Percentiles rank a stretch among this genome's conserved stretches.
Conservation (phyloP, 2,888 invertebrate genomes). For the Dendrolimus pini region DNA sequence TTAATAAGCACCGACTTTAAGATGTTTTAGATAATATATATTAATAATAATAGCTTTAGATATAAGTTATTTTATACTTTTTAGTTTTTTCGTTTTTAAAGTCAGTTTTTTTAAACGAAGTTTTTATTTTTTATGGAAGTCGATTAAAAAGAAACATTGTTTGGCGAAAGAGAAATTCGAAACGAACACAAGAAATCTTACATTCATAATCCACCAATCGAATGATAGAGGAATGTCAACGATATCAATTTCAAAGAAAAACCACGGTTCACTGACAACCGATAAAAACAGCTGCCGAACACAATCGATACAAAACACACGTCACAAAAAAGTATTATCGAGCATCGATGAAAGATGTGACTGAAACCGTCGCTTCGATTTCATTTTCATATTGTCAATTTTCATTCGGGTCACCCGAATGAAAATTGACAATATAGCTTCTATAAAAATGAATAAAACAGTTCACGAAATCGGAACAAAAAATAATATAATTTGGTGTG, state of each 20-base stretch:
- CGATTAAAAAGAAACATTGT: too few relatives aligned
- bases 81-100: too few relatives aligned
- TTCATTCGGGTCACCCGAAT: neutral
- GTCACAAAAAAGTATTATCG: slow-evolving; percentile 2
- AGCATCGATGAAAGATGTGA: neutral
- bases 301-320: slow-evolving; percentile 4
- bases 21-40: too few relatives aligned
- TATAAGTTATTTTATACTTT: too few relatives aligned
- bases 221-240: neutral
- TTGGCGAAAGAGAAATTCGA: slow-evolving; percentile 15
- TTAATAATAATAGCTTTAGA: too few relatives aligned
- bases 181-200: slow-evolving; percentile 1
- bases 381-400: too few relatives aligned
- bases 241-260: neutral
- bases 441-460: too few relatives aligned
- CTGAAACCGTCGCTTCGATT: too few relatives aligned
- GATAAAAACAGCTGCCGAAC: neutral
- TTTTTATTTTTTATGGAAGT: too few relatives aligned
- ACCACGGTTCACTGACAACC: neutral
- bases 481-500: neutral
- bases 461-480: neutral
- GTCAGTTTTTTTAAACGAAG: too few relatives aligned
- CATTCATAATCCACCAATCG: neutral
- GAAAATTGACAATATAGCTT: too few relatives aligned
- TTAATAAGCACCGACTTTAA: too few relatives aligned